Base-by-base conservation (phyloP, 1,140 invertebrate genomes). In the Conus betulinus region DNA sequence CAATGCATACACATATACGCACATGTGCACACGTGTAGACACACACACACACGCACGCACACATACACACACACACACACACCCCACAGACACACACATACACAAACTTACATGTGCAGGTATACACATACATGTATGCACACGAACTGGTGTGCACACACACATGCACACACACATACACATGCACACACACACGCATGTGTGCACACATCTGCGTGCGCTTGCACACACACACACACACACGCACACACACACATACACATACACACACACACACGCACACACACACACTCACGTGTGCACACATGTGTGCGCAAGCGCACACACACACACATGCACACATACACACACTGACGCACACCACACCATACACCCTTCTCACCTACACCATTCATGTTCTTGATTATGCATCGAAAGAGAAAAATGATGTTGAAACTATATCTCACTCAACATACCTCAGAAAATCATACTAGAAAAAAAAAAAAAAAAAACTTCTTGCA, bases 271-370 rank as follows among this genome's bases (percentile, higher is more conserved):
- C 51, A 39, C 25, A 81, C 78, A 51, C 1, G 51, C 78, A 81
- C 78, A 81, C 13, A 81, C 51, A 81, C 51, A 81, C 67, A 81
- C 51, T 39, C 51, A 81, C 51, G 39, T 27, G 39, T 7, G 20
- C 51, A 81, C 78, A 81, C 51, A 52, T 20, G 20, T 27, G 39
- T 20, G 23, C 67, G 23, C 67, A 74, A 11, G 23, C 67, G 23
- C 67, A 74, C 67, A 74, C 67, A 74, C 67, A 74, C 67, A 74
- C 67, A 74, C 67, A 74, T 13, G 51, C 78, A 81, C 25, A 81
- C 15, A 39, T 1, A 81, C 67, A 81, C 7, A 51, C 15, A 81
- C 7, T 11, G 7, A 51, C 78, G 25, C 51, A 17, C 15, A 81
- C 78, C 11, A 52, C 11, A 13, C n/a, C 15, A 10, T 67, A 27